Evolutionary conservation across 2,888 invertebrate genomes (phyloP).

Genomic region (Steromphala cineraria): DNA sequence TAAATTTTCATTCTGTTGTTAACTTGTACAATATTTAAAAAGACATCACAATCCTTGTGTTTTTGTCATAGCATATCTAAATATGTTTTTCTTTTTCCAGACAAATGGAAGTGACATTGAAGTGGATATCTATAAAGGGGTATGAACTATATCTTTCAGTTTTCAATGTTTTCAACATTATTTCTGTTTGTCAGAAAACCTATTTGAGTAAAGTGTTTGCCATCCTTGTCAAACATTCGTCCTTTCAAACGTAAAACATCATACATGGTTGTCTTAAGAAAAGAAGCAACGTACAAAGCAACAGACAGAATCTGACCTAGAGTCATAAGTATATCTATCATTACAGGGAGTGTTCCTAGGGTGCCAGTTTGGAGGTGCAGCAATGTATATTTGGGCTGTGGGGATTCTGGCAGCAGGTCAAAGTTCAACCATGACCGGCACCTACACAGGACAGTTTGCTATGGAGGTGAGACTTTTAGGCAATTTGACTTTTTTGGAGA

Average conservation of each 20-base stretch:
- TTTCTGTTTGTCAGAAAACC: background rate
- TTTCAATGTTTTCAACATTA: background rate
- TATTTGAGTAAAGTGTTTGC: too few species aligned
- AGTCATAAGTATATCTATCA: too few species aligned
- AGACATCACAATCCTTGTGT: too few species aligned
- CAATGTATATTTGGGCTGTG: slow-evolving; percentile 90
- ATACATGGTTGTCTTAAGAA: too few species aligned
- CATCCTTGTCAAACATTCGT: too few species aligned
- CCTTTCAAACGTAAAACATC: too few species aligned
- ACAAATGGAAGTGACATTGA: slow-evolving; percentile 40
- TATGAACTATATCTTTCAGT: slow-evolving; percentile 55
- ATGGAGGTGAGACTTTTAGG: slow-evolving; percentile 81
- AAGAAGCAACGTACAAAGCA: too few species aligned
- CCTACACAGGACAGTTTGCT: slow-evolving; percentile 91
- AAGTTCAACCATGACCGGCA: slow-evolving; percentile 85
- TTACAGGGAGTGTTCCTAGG: slow-evolving; percentile 77
- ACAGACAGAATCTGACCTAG: too few species aligned
- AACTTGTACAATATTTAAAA: too few species aligned
- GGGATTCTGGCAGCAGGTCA: slow-evolving; percentile 89
- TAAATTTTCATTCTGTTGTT: too few species aligned
- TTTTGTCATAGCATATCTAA: slow-evolving; percentile 20
- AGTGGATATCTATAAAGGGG: slow-evolving; percentile 71
- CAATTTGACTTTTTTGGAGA: background rate
- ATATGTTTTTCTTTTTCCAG: slow-evolving; percentile 31
- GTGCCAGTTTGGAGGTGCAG: slow-evolving; percentile 85